Conservation (phyloP, 1,140 invertebrate genomes). For the Drosophila tristis region DNA sequence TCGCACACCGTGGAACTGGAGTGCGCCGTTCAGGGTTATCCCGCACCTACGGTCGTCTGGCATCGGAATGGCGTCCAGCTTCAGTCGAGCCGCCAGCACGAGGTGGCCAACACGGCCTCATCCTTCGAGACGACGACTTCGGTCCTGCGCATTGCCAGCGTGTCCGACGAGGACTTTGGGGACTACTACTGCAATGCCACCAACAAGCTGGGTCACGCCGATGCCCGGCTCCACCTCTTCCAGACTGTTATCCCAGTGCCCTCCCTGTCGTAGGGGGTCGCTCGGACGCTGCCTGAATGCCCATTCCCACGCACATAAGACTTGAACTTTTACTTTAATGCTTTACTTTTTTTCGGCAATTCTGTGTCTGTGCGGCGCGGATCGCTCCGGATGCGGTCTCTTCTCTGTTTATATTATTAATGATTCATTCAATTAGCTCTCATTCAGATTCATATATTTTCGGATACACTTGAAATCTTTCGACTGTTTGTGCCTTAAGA, state of each 20-base stretch:
- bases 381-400: slow-evolving; percentile 59
- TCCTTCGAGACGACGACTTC: slow-evolving; percentile 92
- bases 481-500: slow-evolving; percentile 67
- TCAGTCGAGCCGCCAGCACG: slow-evolving; percentile 90
- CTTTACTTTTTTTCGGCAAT: slow-evolving; percentile 66
- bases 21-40: slow-evolving; percentile 93
- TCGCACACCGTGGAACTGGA: slow-evolving; percentile 92
- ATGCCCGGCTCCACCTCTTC: slow-evolving; percentile 89
- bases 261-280: slow-evolving; percentile 39
- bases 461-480: slow-evolving; percentile 55
- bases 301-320: slow-evolving; percentile 58
- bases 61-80: slow-evolving; percentile 88
- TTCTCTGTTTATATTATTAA: slow-evolving; percentile 66
- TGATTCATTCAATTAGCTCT: slow-evolving; percentile 81
- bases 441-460: slow-evolving; percentile 59
- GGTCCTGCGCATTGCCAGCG: slow-evolving; percentile 90
- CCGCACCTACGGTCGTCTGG: slow-evolving; percentile 91
- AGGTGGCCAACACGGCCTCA: slow-evolving; percentile 91
- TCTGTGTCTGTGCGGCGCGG: slow-evolving; percentile 25
- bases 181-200: slow-evolving; percentile 90
- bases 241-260: slow-evolving; percentile 77
- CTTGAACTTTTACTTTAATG: slow-evolving; percentile 53
- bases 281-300: not conserved
- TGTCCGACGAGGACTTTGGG: slow-evolving; percentile 92
- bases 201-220: slow-evolving; percentile 90